Evolutionary conservation across 1,140 invertebrate species (phyloP).

Genomic region (Eumaeus atala): DNA sequence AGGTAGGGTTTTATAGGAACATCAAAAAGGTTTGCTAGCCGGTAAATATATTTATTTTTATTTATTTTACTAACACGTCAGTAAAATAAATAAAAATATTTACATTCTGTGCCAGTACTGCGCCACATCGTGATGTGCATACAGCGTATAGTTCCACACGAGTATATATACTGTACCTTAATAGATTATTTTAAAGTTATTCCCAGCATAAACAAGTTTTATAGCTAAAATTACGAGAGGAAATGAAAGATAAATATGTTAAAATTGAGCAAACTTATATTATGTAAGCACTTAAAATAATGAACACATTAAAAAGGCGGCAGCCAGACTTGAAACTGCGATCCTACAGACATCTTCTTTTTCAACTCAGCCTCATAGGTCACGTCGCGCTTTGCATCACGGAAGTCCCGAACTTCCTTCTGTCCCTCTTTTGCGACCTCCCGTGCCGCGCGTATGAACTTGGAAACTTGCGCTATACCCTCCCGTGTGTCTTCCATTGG

Average conservation of each 20-base stretch:
- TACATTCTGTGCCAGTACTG: too few relatives aligned
- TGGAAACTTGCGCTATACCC: conserved; percentile 56
- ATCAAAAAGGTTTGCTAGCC: too few relatives aligned
- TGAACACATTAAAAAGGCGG: conserved; percentile 64
- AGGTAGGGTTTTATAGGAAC: too few relatives aligned
- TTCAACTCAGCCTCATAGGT: conserved; percentile 44
- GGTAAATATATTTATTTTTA: too few relatives aligned
- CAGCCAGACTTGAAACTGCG: conserved; percentile 59
- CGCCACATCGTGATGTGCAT: too few relatives aligned
- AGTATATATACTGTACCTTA: too few relatives aligned
- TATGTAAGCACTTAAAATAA: conserved; percentile 24
- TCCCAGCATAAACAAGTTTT: too few relatives aligned
- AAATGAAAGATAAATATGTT: conserved; percentile 5
- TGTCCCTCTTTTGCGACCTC: conserved; percentile 50
- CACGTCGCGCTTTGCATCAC: conserved; percentile 43
- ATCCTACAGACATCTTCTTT: conserved; percentile 46
- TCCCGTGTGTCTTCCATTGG: conserved; percentile 54
- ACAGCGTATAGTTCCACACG: too few relatives aligned
- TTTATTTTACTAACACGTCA: too few relatives aligned
- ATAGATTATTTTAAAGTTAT: too few relatives aligned
- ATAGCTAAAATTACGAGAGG: background rate
- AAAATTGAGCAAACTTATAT: conserved; percentile 44
- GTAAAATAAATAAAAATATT: too few relatives aligned
- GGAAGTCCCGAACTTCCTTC: conserved; percentile 32
- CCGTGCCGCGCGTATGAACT: conserved; percentile 49